Conservation (phyloP, 2,113 vertebrate species). For the Chamaetylas fuelleborni region DNA sequence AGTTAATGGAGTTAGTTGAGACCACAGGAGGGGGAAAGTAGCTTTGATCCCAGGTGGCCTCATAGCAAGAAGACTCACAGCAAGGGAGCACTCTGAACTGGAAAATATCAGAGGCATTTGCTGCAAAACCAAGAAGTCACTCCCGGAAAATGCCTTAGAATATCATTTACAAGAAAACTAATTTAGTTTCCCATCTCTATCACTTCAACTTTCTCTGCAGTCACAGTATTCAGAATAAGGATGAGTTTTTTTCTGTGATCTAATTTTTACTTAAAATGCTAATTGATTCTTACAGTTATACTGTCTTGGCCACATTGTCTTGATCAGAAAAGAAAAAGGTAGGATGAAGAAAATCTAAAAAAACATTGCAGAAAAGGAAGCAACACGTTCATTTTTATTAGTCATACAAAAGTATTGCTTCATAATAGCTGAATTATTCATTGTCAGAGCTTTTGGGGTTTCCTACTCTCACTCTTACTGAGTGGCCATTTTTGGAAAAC, state of each 20-base stretch:
- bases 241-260: neutral
- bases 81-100: slow-evolving; percentile 7
- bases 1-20: neutral
- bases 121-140: slow-evolving; percentile 16
- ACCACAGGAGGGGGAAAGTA: slow-evolving; percentile 34
- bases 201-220: neutral
- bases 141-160: slow-evolving; percentile 30
- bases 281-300: neutral
- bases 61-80: slow-evolving; percentile 39
- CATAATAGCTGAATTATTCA: neutral
- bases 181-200: slow-evolving; percentile 38
- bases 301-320: neutral
- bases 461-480: neutral
- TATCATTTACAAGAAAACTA: slow-evolving; percentile 18
- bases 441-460: neutral
- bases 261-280: neutral
- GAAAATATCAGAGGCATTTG: slow-evolving; percentile 49
- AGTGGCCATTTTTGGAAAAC: neutral
- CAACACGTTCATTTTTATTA: neutral
- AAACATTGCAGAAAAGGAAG: neutral
- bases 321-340: neutral
- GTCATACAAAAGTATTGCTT: neutral
- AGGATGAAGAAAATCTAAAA: neutral
- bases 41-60: slow-evolving; percentile 54
- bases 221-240: slow-evolving; percentile 19